Base-by-base conservation (phyloP, 2,797 vertebrate species). In the Zalophus californianus region DNA sequence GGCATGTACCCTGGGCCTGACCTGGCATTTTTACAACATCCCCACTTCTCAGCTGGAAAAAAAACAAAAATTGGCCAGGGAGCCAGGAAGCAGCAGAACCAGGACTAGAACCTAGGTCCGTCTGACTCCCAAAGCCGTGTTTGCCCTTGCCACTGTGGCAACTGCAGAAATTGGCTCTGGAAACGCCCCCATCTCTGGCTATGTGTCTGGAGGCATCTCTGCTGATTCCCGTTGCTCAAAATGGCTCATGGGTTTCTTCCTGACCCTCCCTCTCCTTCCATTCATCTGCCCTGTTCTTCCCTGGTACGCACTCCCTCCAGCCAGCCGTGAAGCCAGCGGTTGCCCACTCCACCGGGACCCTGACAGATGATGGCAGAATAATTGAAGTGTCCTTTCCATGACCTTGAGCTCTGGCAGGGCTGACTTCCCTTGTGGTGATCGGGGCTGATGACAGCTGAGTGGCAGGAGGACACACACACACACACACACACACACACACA, bases 361-460 rank as follows among this genome's bases (percentile, higher is more conserved):
- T 90, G 90, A 98, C 94, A 98, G 98, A 98, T 98, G 98, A 99
- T 97, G 98, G 25, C 96, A 83, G 97, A 98, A 98, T 98, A 98
- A 98, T 97, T 98, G 96, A 98, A 98, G 98, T 97, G 98, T 98
- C 98, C 98, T 99, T 98, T 98, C 97, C 96, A 97, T 98, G 98
- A 98, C 98, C 98, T 99, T 99, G 98, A 98, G 86, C 92, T 98
- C 98, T 97, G 98, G 96, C 97, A 98, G 97, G 29, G 0, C 93
- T 88, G 0, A 0, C 23, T 82, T 98, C 97, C 97, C 97, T 97
- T 90, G 96, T 88, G 97, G 96, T 50, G 97, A 95, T 3, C 10
- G 32, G 94, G 94, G 72, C 18, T 96, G 52, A 96, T 50, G 91
- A 82, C 97, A 98, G 98, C 95, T 14, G 93, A 98, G 97, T 79